phyloP scores from a whole-genome alignment of 2,888 invertebrate genomes.

The Bhutanitis thaidina region DNA sequence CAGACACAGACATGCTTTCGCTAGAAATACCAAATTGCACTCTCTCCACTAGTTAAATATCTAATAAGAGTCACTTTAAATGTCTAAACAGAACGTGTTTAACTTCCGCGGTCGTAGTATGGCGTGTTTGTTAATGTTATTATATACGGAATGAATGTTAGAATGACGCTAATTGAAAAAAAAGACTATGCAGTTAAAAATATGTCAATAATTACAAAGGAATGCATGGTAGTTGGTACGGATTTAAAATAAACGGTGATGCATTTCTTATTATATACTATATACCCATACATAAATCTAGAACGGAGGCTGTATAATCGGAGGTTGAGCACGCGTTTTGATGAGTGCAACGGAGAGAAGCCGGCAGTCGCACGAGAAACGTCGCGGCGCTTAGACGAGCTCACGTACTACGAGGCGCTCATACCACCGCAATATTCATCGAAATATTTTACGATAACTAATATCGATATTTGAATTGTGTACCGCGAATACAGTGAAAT shows the following conservation, averaged over 20 bases:
- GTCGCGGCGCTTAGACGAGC: conserved; percentile 54
- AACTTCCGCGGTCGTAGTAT: conserved; percentile 9
- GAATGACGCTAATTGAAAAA: neutral
- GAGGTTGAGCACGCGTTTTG: conserved; percentile 46
- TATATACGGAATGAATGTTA: neutral
- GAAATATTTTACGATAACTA: conserved; percentile 70
- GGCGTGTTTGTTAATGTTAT: conserved; percentile 1
- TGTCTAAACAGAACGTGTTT: conserved; percentile 2
- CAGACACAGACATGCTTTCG: conserved; percentile 27
- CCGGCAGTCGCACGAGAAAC: conserved; percentile 70
- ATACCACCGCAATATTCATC: conserved; percentile 39
- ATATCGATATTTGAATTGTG: conserved; percentile 32
- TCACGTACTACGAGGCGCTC: conserved; percentile 22
- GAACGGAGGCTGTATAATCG: conserved; percentile 56
- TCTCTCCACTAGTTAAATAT: conserved; percentile 15
- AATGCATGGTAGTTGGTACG: conserved; percentile 9
- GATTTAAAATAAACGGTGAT: conserved; percentile 19
- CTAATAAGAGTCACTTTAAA: conserved; percentile 5
- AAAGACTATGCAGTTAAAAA: neutral
- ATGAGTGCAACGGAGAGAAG: conserved; percentile 42
- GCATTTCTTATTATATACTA: conserved; percentile 36
- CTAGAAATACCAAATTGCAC: conserved; percentile 18
- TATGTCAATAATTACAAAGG: conserved; percentile 1
- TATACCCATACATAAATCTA: conserved; percentile 41
- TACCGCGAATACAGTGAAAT: conserved; percentile 47